A percentile compares a stretch with the other conserved stretches of the same genome.
These are phyloP conservation scores for Lepus timidus DNA, from an alignment of 2,113 vertebrate species.

Conservation along the genomic window DNA sequence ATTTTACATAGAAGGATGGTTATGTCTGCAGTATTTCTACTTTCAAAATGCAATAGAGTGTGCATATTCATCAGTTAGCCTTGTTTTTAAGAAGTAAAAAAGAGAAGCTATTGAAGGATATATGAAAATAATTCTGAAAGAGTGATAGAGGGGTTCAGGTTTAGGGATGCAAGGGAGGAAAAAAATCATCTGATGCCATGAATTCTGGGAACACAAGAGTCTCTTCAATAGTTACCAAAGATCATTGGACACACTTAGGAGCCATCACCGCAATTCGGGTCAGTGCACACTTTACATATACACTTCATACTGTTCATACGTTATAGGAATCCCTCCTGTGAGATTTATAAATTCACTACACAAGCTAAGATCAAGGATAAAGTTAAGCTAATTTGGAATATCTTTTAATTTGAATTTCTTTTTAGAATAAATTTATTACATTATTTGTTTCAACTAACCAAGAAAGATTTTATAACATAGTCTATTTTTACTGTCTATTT, in stretches of 20 bases:
- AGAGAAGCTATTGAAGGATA: neutral
- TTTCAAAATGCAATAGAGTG: neutral
- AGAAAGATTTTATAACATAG: neutral
- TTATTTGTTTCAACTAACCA: slow-evolving; percentile 10
- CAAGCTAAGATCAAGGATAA: neutral
- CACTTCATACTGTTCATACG: neutral
- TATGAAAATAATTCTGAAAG: neutral
- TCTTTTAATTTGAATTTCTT: slow-evolving; percentile 3
- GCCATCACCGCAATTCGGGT: neutral
- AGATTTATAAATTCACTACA: neutral
- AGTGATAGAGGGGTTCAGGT: neutral
- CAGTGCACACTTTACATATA: neutral
- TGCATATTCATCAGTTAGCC: neutral
- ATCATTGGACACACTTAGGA: neutral
- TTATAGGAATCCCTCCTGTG: neutral
- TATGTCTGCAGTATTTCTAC: neutral
- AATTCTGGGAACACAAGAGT: neutral
- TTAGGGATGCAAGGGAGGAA: neutral
- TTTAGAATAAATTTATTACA: neutral
- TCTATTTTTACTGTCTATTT: neutral
- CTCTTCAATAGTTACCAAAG: neutral
- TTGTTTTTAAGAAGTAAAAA: neutral
- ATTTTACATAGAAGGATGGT: neutral
- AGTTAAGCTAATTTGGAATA: neutral
- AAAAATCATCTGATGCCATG: neutral